These are phyloP conservation scores for Cheilosia grossa DNA, from an alignment of 2,888 invertebrate genomes.

Conservation along the genomic window DNA sequence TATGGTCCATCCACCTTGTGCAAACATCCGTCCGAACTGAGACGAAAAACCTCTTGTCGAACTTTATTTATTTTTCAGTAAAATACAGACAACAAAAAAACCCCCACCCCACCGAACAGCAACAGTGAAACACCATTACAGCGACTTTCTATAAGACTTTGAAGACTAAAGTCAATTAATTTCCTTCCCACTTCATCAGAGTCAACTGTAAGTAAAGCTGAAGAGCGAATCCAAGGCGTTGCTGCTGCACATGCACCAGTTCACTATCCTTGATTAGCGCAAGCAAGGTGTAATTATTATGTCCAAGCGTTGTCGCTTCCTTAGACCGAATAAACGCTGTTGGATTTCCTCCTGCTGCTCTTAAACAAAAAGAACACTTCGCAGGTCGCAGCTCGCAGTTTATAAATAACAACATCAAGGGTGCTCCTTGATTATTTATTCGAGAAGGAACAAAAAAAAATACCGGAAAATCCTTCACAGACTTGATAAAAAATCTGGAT, in stretches of 20 bases:
- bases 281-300: constrained; percentile 48
- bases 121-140: background rate
- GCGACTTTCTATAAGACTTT: constrained; percentile 11
- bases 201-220: constrained; percentile 11
- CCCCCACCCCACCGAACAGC: too few relatives aligned
- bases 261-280: constrained; percentile 44
- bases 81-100: background rate
- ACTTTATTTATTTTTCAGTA: constrained; percentile 42
- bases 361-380: constrained; percentile 44
- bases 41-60: constrained; percentile 20
- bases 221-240: constrained; percentile 8
- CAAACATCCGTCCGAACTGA: background rate
- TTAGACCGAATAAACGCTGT: constrained; percentile 15
- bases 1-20: constrained; percentile 22
- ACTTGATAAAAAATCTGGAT: too few relatives aligned
- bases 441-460: constrained; percentile 5
- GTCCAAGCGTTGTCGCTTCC: constrained; percentile 29
- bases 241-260: constrained; percentile 24
- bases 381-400: background rate
- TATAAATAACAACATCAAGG: constrained; percentile 36
- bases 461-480: constrained; percentile 23
- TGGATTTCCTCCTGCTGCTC: constrained; percentile 24
- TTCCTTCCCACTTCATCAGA: constrained; percentile 37
- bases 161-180: constrained; percentile 51
- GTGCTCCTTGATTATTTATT: constrained; percentile 66